phyloP scores from a whole-genome alignment of 2,797 vertebrate genomes.

The Coccyzus lansbergi region DNA sequence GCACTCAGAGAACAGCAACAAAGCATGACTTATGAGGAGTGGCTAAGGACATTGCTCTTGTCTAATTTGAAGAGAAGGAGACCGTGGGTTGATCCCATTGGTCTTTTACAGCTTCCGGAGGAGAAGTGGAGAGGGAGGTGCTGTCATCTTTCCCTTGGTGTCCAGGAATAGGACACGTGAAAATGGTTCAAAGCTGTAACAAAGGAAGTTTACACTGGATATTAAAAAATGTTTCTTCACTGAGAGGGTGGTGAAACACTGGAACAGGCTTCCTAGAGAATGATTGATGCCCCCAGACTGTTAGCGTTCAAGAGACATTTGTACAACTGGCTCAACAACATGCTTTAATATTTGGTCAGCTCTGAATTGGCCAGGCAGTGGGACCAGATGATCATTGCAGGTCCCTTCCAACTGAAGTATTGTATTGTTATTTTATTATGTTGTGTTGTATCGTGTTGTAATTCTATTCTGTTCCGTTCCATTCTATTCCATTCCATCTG shows the following conservation, averaged over 20 bases:
- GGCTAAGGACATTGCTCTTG: not conserved
- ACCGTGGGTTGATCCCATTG: not conserved
- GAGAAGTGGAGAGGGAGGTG: not conserved
- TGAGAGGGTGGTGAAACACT: not conserved
- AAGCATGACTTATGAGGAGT: not conserved
- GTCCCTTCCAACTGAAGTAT: not conserved
- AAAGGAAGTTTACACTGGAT: no score
- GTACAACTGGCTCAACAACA: not conserved
- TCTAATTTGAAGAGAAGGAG: not conserved
- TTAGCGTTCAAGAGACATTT: not conserved
- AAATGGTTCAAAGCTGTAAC: not conserved
- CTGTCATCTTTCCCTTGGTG: not conserved
- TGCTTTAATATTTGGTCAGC: not conserved
- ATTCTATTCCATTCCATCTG: not conserved
- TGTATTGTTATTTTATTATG: not conserved
- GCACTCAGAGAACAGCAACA: not conserved
- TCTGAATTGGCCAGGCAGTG: not conserved
- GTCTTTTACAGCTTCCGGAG: not conserved
- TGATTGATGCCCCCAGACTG: no score
- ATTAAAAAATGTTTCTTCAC: not conserved
- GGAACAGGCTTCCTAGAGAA: not conserved
- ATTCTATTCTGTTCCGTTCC: not conserved
- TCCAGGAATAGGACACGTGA: accelerated
- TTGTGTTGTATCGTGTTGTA: not conserved
- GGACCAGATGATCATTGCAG: not conserved